A percentile compares a stretch with the other conserved stretches of the same genome.
These are phyloP conservation scores for Scotopteryx bipunctaria DNA, from an alignment of 2,888 invertebrate genomes.

Conservation along the genomic window DNA sequence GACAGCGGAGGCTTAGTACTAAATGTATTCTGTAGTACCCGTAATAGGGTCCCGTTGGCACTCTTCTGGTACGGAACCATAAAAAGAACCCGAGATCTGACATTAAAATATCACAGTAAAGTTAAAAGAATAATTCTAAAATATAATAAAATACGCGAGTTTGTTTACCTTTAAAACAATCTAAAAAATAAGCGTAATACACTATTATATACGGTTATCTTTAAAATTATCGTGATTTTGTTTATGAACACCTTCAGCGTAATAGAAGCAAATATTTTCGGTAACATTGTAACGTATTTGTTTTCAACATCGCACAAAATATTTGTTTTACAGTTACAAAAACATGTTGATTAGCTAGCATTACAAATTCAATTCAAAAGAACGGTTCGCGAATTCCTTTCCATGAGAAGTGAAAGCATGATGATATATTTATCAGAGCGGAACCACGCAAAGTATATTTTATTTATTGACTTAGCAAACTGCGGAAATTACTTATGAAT, in stretches of 20 bases:
- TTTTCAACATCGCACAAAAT: constrained; percentile 21
- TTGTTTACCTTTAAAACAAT: no score
- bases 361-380: constrained; percentile 29
- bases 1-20: no score
- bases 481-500: background rate
- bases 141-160: no score
- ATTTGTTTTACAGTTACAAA: constrained; percentile 46
- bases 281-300: constrained; percentile 19
- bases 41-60: no score
- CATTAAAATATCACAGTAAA: no score
- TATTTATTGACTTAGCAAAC: constrained; percentile 9
- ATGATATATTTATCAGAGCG: constrained; percentile 71
- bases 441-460: constrained; percentile 48
- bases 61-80: no score
- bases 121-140: no score
- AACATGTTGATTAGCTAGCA: constrained; percentile 43
- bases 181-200: no score
- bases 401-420: constrained; percentile 73
- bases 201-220: no score
- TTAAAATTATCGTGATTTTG: no score
- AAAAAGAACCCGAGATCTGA: no score
- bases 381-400: constrained; percentile 61
- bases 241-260: background rate
- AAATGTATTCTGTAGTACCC: no score
- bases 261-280: constrained; percentile 12